Evolutionary conservation across 2,797 vertebrate species (phyloP).

Genomic region (Schizothorax lantsangensis): DNA sequence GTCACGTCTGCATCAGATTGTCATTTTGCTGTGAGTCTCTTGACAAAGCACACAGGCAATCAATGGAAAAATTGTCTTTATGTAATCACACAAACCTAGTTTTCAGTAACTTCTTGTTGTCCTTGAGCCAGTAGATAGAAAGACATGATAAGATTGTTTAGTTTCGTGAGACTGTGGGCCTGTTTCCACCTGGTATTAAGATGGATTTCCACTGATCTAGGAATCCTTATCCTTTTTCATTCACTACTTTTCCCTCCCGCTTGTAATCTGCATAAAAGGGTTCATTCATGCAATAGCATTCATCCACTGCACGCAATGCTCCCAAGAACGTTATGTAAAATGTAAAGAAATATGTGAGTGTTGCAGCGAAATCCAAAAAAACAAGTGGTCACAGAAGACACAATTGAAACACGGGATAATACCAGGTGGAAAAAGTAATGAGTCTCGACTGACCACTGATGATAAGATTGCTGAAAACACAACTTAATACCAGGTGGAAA

Average conservation of each 20-base stretch:
- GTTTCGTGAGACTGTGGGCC: background rate
- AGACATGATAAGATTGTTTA: background rate
- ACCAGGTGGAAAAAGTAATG: background rate
- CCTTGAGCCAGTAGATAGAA: conserved; percentile 1
- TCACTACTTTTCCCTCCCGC: background rate
- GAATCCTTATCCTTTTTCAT: background rate
- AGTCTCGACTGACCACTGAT: background rate
- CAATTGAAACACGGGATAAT: background rate
- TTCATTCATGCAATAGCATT: background rate
- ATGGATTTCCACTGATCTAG: background rate
- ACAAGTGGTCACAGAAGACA: background rate
- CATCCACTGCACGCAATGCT: background rate
- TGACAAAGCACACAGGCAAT: background rate
- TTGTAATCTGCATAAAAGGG: background rate
- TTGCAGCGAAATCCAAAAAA: background rate
- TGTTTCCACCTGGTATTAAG: background rate
- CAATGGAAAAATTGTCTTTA: background rate
- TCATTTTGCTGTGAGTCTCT: background rate
- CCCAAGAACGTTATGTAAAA: background rate
- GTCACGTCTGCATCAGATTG: background rate
- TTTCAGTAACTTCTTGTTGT: background rate
- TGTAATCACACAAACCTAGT: background rate
- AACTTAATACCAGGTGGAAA: background rate
- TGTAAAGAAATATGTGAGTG: background rate
- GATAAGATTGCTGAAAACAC: background rate